phyloP scores from a whole-genome alignment of 1,140 invertebrate species.

The Drosophila ercepeae region DNA sequence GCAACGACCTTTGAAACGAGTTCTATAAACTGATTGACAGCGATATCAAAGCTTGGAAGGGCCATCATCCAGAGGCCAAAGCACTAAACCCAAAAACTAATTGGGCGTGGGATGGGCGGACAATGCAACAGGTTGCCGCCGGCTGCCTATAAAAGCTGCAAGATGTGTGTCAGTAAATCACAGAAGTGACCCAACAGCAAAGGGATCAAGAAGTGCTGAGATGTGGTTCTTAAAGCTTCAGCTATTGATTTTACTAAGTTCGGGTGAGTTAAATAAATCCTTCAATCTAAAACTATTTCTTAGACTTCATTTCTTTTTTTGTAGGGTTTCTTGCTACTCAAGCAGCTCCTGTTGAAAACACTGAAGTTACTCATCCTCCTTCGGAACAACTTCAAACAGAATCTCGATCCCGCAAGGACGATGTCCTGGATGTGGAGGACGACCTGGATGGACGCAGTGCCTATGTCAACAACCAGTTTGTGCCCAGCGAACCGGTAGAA shows the following conservation, averaged over 20 bases:
- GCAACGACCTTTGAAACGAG: constrained; percentile 67
- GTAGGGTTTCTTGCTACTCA: constrained; percentile 23
- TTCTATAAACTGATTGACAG: constrained; percentile 65
- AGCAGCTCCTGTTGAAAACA: constrained; percentile 18
- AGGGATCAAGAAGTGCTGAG: constrained; percentile 39
- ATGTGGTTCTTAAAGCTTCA: constrained; percentile 6
- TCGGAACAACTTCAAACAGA: constrained; percentile 16
- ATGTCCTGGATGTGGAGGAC: constrained; percentile 47
- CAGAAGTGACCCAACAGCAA: constrained; percentile 63
- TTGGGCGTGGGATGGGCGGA: constrained; percentile 52
- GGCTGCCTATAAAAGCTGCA: constrained; percentile 59
- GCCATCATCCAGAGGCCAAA: constrained; percentile 35
- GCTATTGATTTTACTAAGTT: constrained; percentile 43
- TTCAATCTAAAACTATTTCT: not conserved
- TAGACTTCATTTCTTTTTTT: not conserved
- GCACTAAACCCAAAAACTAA: constrained; percentile 54
- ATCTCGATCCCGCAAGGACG: constrained; percentile 41
- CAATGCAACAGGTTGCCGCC: constrained; percentile 32
- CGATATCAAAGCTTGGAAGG: constrained; percentile 42
- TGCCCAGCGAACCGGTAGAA: constrained; percentile 56
- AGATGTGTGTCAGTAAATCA: constrained; percentile 19
- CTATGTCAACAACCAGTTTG: constrained; percentile 78
- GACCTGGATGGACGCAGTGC: constrained; percentile 72
- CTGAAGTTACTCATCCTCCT: constrained; percentile 33
- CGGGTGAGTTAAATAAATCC: constrained; percentile 32